phyloP scores from a whole-genome alignment of 2,797 vertebrate species.

The Dallia pectoralis region DNA sequence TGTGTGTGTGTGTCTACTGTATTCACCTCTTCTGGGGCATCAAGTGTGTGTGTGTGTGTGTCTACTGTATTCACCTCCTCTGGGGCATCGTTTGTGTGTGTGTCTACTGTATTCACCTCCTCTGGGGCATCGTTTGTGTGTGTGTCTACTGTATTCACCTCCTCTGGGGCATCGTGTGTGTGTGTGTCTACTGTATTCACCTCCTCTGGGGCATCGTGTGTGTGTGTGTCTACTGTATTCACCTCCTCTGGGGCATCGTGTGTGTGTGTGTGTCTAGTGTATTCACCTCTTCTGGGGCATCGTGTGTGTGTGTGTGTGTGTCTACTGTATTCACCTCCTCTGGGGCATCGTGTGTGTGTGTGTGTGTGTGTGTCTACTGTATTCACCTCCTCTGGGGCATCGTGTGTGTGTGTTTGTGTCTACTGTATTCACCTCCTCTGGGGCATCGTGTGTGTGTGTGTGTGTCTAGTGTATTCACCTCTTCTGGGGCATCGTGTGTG shows the following conservation, averaged over 20 bases:
- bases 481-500: constrained; percentile 3
- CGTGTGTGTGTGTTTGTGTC: constrained; percentile 1
- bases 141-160: constrained; percentile 24
- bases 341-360: background rate
- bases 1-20: constrained; percentile 24
- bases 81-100: constrained; percentile 1
- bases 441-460: background rate
- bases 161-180: constrained; percentile 3
- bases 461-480: constrained; percentile 24
- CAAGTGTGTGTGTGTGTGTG: constrained; percentile 1
- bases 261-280: constrained; percentile 21
- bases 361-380: constrained; percentile 24
- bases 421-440: constrained; percentile 26
- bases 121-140: constrained; percentile 1
- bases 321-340: constrained; percentile 25
- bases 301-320: constrained; percentile 3
- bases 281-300: constrained; percentile 11
- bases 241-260: constrained; percentile 5
- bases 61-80: constrained; percentile 25
- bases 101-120: constrained; percentile 25
- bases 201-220: constrained; percentile 5
- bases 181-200: constrained; percentile 25
- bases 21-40: constrained; percentile 11
- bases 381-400: constrained; percentile 11
- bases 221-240: constrained; percentile 25